phyloP scores from a whole-genome alignment of 1,140 invertebrate species.

The Nephotettix cincticeps region DNA sequence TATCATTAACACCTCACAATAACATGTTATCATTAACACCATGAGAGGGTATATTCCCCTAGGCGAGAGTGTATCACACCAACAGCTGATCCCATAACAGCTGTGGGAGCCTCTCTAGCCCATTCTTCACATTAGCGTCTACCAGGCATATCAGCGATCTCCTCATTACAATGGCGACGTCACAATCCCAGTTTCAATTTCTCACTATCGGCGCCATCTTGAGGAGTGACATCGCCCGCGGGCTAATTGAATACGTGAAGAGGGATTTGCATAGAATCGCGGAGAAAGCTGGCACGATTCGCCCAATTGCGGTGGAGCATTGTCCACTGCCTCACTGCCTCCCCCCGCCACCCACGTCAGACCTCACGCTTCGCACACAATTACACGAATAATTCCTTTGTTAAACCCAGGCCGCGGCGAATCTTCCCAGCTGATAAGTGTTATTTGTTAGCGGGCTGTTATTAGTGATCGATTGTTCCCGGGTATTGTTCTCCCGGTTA shows the following conservation, averaged over 20 bases:
- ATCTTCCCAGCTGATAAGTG: conserved; percentile 1
- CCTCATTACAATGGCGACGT: not conserved
- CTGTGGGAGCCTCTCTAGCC: not conserved
- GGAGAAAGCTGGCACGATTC: not conserved
- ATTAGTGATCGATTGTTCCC: not conserved
- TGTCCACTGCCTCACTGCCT: too few relatives aligned
- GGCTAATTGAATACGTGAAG: conserved; percentile 11
- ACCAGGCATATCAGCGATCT: not conserved
- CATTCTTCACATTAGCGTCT: not conserved
- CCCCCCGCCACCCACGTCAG: too few relatives aligned
- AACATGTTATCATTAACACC: too few relatives aligned
- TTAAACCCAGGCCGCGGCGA: not conserved
- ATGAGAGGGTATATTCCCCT: too few relatives aligned
- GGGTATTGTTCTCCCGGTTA: too few relatives aligned
- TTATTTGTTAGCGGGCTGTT: not conserved
- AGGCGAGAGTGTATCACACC: too few relatives aligned
- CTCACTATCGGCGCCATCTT: not conserved
- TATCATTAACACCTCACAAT: too few relatives aligned
- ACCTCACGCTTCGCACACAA: not conserved
- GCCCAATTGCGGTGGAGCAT: too few relatives aligned
- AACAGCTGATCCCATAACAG: too few relatives aligned
- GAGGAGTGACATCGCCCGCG: not conserved
- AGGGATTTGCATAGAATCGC: conserved; percentile 17
- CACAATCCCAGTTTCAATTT: not conserved
- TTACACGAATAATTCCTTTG: conserved; percentile 12